Evolutionary conservation across 1,140 invertebrate genomes (phyloP).

Genomic region (Dreissena rostriformis): DNA sequence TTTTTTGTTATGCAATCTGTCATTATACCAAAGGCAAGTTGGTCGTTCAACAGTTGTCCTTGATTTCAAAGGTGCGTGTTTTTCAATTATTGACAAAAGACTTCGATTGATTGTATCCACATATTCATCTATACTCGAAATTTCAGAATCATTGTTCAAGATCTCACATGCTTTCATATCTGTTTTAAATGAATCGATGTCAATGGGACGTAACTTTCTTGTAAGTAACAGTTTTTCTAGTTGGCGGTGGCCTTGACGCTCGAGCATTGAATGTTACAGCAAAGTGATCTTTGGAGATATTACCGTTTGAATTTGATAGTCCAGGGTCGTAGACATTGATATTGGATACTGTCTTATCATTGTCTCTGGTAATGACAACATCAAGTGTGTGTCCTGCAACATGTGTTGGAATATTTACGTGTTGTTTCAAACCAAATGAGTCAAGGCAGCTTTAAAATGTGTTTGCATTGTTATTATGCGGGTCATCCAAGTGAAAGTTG

Average conservation of each 20-base stretch:
- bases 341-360: constrained; percentile 9
- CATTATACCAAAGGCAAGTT: constrained; percentile 43
- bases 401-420: constrained; percentile 31
- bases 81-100: constrained; percentile 16
- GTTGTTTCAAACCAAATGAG: constrained; percentile 27
- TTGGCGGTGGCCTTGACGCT: neutral
- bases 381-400: constrained; percentile 18
- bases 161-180: constrained; percentile 14
- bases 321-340: neutral
- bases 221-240: constrained; percentile 29
- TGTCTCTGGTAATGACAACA: constrained; percentile 47
- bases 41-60: constrained; percentile 42
- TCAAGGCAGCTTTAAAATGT: constrained; percentile 12
- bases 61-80: constrained; percentile 23
- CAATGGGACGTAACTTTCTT: constrained; percentile 25
- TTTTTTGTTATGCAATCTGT: constrained; percentile 43
- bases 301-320: neutral
- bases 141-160: neutral
- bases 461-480: neutral
- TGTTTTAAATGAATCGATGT: constrained; percentile 7
- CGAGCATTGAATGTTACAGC: constrained; percentile 17
- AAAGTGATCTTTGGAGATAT: constrained; percentile 12
- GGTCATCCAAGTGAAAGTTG: constrained; percentile 17
- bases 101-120: neutral
- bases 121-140: neutral